A percentile compares a stretch with the other conserved stretches of the same genome.
Evolutionary conservation across 2,113 vertebrate genomes (phyloP).

Genomic region (Elanoides forficatus): DNA sequence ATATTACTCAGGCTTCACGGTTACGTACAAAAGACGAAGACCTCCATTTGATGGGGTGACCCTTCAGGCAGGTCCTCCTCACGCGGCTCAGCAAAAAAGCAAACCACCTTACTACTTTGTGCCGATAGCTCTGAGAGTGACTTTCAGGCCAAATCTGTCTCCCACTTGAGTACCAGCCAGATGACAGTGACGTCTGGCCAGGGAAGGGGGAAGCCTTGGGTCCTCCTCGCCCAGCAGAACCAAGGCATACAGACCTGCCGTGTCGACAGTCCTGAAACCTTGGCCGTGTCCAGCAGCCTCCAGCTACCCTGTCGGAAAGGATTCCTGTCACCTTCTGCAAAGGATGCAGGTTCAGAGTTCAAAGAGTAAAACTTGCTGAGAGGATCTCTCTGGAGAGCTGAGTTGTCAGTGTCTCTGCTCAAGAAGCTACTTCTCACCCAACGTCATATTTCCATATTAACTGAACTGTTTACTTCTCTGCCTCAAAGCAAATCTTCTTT

Average conservation of each 20-base stretch:
- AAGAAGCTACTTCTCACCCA: background rate
- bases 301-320: background rate
- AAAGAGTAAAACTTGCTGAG: background rate
- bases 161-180: background rate
- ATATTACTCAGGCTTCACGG: background rate
- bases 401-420: background rate
- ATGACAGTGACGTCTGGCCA: background rate
- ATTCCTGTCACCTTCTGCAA: background rate
- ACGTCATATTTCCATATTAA: background rate
- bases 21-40: background rate
- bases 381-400: background rate
- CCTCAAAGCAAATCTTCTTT: background rate
- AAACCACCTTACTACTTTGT: background rate
- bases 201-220: background rate
- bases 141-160: background rate
- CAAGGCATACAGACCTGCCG: background rate
- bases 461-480: background rate
- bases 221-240: rapidly evolving
- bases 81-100: background rate
- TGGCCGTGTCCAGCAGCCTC: background rate
- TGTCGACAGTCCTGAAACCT: rapidly evolving
- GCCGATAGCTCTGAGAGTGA: background rate
- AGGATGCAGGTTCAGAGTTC: background rate
- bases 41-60: background rate
- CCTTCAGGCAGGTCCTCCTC: background rate